A percentile compares a stretch with the other conserved stretches of the same genome.
Evolutionary conservation across 2,113 vertebrate species (phyloP).

Genomic region (Platysternon megacephalum): DNA sequence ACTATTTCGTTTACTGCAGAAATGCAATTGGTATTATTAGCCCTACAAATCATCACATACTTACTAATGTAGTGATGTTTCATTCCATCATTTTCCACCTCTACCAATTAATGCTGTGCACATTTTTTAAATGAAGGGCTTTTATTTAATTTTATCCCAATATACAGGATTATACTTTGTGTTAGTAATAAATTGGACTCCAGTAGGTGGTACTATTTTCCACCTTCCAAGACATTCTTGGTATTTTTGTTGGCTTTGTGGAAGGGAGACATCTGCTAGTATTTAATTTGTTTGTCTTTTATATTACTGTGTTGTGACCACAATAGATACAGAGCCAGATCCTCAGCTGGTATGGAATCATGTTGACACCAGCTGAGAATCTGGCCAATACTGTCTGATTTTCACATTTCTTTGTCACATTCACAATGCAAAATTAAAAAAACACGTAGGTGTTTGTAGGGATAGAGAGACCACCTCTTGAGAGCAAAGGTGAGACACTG

Average conservation of each 20-base stretch:
- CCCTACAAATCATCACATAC: not conserved
- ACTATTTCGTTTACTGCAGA: not conserved
- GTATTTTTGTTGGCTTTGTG: not conserved
- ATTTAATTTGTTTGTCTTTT: not conserved
- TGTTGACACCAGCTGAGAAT: not conserved
- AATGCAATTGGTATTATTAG: not conserved
- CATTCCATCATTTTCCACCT: not conserved
- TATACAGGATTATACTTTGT: not conserved
- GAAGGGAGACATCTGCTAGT: not conserved
- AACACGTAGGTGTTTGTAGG: not conserved
- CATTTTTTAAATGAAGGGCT: not conserved
- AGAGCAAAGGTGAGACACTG: not conserved
- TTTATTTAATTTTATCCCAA: slow-evolving; percentile 29
- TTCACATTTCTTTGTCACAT: not conserved
- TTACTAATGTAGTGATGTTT: not conserved
- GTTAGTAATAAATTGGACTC: not conserved
- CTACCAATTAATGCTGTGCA: not conserved
- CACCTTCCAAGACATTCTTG: not conserved
- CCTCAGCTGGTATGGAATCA: not conserved
- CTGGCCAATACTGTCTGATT: not conserved
- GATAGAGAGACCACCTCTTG: not conserved
- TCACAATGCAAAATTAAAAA: slow-evolving; percentile 15
- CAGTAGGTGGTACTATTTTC: not conserved
- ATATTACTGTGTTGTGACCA: not conserved
- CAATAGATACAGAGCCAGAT: not conserved